These are phyloP conservation scores for Lethrus apterus DNA, from an alignment of 1,140 invertebrate genomes.

Conservation along the genomic window DNA sequence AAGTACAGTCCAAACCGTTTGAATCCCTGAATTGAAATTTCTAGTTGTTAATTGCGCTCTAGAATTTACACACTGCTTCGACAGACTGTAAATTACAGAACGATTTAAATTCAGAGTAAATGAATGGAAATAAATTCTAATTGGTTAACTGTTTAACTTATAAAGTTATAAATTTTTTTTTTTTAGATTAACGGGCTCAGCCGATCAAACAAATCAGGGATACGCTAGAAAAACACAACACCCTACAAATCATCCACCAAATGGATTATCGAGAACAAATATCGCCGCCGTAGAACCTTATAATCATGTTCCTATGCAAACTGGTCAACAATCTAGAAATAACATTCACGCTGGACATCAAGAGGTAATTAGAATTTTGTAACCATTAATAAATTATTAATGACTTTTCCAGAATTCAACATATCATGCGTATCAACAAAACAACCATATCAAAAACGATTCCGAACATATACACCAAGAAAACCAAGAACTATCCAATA, in stretches of 20 bases:
- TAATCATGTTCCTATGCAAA: conserved; percentile 61
- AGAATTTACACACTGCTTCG: too few species aligned
- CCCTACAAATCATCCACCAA: conserved; percentile 27
- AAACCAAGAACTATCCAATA: conserved; percentile 26
- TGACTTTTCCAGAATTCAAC: conserved; percentile 24
- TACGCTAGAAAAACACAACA: conserved; percentile 30
- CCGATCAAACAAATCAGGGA: conserved; percentile 33
- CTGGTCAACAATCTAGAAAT: conserved; percentile 15
- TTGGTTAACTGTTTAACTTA: too few species aligned
- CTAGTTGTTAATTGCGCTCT: too few species aligned
- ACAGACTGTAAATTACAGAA: too few species aligned
- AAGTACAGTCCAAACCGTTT: too few species aligned
- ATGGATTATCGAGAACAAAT: conserved; percentile 53
- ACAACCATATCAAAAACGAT: conserved; percentile 37
- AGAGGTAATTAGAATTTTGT: not conserved
- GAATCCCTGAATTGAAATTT: too few species aligned
- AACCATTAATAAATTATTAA: not conserved
- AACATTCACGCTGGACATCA: not conserved
- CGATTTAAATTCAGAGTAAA: too few species aligned
- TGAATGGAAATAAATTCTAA: too few species aligned
- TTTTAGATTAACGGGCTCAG: conserved; percentile 34
- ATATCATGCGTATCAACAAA: conserved; percentile 37
- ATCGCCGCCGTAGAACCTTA: conserved; percentile 86
- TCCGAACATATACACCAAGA: conserved; percentile 25
- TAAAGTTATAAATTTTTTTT: too few species aligned